Base-by-base conservation (phyloP, 2,113 vertebrate genomes). In the Elgaria multicarinata region DNA sequence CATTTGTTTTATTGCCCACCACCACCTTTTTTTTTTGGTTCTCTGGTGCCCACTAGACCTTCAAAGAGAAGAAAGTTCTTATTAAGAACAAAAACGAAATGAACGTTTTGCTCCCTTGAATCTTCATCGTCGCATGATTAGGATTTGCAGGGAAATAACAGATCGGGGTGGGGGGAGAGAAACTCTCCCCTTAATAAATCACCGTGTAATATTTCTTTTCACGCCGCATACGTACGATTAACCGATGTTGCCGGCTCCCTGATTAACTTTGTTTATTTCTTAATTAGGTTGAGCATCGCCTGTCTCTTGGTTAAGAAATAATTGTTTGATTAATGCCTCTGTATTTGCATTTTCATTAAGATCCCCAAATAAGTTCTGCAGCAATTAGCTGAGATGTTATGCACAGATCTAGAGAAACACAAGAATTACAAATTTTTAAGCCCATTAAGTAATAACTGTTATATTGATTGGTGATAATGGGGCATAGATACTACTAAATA, bases 231-330 rank as follows among this genome's bases (percentile, higher is more conserved):
- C 85, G 67, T 95, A 90, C 87, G 94, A 96, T 97, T 94, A 95
- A 94, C 55, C 90, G 96, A 93, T 91, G 93, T 94, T 94, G 93
- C 95, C 95, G 90, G 92, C 79, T 95, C 91, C 0, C 96, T 97
- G 95, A 96, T 97, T 96, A 96, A 95, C 96, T 96, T 96, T 96
- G 96, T 97, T 98, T 97, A 96, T 96, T 96, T 93, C 95, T 95
- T 96, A 96, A 97, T 96, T 96, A 93, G 93, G 92, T 95, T 95
- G 95, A 96, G 91, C 22, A 76, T 93, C 28, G 75, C 91, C 95
- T 94, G 94, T 91, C 95, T 97, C 1, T 0, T 75, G 90, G 93
- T 91, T 96, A 92, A n/a, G 42, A 95, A 97, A 94, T 96, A 96
- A 97, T 95, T 92, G 94, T 96, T 95, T 97, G 97, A 97, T 97